A percentile compares a stretch with the other conserved stretches of the same genome.
These are phyloP conservation scores for Taeniopygia guttata DNA, from an alignment of 2,797 vertebrate genomes.

Conservation along the genomic window DNA sequence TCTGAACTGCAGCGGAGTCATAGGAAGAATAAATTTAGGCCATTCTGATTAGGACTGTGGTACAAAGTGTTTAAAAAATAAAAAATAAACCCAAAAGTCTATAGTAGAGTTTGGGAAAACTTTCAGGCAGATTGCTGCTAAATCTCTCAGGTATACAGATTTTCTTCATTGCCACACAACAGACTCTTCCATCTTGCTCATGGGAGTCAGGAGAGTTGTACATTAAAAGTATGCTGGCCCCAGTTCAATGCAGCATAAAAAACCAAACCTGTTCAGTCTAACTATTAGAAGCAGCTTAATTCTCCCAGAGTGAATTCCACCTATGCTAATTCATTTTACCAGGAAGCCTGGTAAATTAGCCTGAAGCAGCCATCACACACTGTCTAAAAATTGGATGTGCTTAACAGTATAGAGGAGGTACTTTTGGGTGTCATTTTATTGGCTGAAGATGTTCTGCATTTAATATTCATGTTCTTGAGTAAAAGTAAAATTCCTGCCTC, in stretches of 20 bases:
- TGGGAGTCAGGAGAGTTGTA: background rate
- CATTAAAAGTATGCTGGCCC: background rate
- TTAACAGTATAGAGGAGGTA: background rate
- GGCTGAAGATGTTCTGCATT: background rate
- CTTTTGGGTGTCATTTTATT: background rate
- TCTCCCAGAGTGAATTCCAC: background rate
- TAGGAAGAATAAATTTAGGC: background rate
- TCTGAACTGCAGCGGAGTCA: background rate
- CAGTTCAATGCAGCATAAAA: background rate
- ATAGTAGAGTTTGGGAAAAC: background rate
- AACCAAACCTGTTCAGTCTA: constrained; percentile 6
- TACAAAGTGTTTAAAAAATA: background rate
- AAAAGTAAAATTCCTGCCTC: background rate
- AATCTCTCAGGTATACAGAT: background rate
- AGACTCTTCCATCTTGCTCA: background rate
- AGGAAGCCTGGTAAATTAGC: background rate
- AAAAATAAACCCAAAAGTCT: background rate
- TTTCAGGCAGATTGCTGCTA: background rate
- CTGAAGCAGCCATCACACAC: background rate
- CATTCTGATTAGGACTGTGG: background rate
- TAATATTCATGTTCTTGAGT: background rate
- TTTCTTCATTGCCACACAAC: background rate
- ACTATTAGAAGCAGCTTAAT: constrained; percentile 11
- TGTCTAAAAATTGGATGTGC: background rate
- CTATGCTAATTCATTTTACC: background rate